Conservation (phyloP, 2,113 vertebrate genomes). For the Corydoras maculifer region DNA sequence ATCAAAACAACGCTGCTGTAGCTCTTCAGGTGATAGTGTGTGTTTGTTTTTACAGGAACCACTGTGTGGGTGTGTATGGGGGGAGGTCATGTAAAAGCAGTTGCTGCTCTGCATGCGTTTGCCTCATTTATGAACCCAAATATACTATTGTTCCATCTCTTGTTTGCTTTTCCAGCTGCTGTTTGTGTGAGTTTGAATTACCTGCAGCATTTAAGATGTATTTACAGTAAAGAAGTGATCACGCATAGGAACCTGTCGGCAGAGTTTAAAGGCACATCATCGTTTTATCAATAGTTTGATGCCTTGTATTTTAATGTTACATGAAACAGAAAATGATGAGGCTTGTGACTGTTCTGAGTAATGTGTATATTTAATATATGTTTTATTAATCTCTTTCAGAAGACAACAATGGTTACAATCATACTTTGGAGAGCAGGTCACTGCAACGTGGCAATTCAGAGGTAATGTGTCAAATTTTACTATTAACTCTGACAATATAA, state of each 20-base stretch:
- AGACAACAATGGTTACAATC: constrained; percentile 35
- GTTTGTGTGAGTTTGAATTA: constrained; percentile 9
- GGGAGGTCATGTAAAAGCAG: no score
- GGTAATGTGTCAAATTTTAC: constrained; percentile 9
- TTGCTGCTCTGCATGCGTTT: background rate
- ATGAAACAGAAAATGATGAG: constrained; percentile 9
- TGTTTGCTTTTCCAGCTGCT: constrained; percentile 23
- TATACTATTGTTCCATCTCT: background rate
- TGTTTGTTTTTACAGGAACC: no score
- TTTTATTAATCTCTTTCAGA: constrained; percentile 23
- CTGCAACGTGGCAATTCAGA: background rate
- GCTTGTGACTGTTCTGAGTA: no score
- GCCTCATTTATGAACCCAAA: background rate
- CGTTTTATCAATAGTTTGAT: no score
- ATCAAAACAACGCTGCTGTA: no score
- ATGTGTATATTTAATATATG: no score
- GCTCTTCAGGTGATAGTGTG: no score
- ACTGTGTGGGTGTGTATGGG: no score
- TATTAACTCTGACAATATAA: no score
- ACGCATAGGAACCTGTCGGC: background rate
- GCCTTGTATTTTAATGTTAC: no score
- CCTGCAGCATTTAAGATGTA: constrained; percentile 3
- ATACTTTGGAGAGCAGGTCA: constrained; percentile 4
- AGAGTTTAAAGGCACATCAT: no score
- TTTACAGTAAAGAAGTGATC: constrained; percentile 2